Evolutionary conservation across 2,113 vertebrate species (phyloP).

Genomic region (Corythornis madagascariensis): DNA sequence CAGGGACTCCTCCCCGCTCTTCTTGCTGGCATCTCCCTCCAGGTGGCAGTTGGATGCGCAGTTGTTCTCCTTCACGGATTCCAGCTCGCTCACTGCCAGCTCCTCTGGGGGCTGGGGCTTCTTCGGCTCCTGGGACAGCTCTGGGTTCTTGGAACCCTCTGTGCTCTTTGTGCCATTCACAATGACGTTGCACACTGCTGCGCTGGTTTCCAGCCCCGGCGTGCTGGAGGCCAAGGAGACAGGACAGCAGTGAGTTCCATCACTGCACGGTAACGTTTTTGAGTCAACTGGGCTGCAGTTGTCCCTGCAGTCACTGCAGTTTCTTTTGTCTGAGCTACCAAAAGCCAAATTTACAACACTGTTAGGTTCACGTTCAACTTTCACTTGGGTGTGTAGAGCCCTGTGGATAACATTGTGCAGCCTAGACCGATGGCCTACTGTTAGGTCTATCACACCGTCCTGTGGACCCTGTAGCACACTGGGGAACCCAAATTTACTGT

Average conservation of each 20-base stretch:
- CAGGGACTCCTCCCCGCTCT: slow-evolving; percentile 83
- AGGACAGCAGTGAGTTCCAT: slow-evolving; percentile 72
- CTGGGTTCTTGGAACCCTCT: slow-evolving; percentile 75
- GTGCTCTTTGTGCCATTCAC: slow-evolving; percentile 89
- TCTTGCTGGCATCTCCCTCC: slow-evolving; percentile 86
- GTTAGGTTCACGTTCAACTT: slow-evolving; percentile 87
- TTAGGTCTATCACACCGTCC: slow-evolving; percentile 96
- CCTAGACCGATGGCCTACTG: slow-evolving; percentile 87
- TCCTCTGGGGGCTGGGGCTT: slow-evolving; percentile 76
- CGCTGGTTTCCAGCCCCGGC: slow-evolving; percentile 75
- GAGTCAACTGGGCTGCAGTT: slow-evolving; percentile 80
- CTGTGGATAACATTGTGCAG: slow-evolving; percentile 93
- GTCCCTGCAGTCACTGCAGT: slow-evolving; percentile 80
- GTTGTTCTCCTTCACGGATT: slow-evolving; percentile 98
- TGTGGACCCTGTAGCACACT: slow-evolving; percentile 78
- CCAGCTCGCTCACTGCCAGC: slow-evolving; percentile 85
- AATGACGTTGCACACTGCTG: slow-evolving; percentile 93
- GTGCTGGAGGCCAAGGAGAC: slow-evolving; percentile 75
- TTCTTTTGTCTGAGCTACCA: slow-evolving; percentile 76
- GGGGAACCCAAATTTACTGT: slow-evolving; percentile 77
- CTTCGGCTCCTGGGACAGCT: slow-evolving; percentile 69
- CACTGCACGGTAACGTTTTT: slow-evolving; percentile 76
- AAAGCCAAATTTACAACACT: slow-evolving; percentile 81
- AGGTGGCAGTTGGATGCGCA: slow-evolving; percentile 83
- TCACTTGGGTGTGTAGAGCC: slow-evolving; percentile 86